Base-by-base conservation (phyloP, 2,113 vertebrate genomes). In the Nerophis lumbriciformis region DNA sequence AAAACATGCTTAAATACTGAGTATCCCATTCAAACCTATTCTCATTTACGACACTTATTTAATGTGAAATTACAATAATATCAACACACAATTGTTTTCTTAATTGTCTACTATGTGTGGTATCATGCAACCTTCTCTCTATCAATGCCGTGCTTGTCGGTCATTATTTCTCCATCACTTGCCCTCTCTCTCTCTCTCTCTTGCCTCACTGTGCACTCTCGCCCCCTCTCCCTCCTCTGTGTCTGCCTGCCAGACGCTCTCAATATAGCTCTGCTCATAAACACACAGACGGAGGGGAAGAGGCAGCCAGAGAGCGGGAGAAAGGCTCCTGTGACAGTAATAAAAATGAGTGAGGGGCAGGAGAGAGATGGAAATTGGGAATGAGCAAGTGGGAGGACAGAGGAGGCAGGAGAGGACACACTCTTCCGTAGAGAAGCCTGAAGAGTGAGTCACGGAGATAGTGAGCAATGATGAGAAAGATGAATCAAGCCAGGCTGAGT, bases 221-320 rank as follows among this genome's bases (percentile, higher is more conserved):
- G 75, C 85, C 82, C 74, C 81, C 79, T n/a, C 72, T 77, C 75
- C 71, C 77, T 73, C 74, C 73, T 81, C 68, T 72, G 91, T 86
- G 92, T 92, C 91, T 91, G 93, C 91, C 92, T 92, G 90, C 92
- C 90, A 92, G 90, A 92, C 90, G 76, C 78, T 92, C 94, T 94
- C 90, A 85, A 91, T 93, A 94, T 92, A 94, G 92, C 92, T 88
- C 90, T 80, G 88, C 92, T 93, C 93, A 94, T 94, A 93, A 95
- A 92, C 92, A 77, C 81, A 76, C 58, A 79, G 63, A 83, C 66
- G 75, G 70, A 74, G 77, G 51, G 73, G 42, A 21, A 53, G 61
- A 72, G 74, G 51, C 53, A 71, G 69, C 48, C 10, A 65, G 60
- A 70, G 80, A 72, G 73, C 49, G 69, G 77, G 82, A 76, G 75